phyloP scores from a whole-genome alignment of 1,140 invertebrate species.

The Aethina tumida region DNA sequence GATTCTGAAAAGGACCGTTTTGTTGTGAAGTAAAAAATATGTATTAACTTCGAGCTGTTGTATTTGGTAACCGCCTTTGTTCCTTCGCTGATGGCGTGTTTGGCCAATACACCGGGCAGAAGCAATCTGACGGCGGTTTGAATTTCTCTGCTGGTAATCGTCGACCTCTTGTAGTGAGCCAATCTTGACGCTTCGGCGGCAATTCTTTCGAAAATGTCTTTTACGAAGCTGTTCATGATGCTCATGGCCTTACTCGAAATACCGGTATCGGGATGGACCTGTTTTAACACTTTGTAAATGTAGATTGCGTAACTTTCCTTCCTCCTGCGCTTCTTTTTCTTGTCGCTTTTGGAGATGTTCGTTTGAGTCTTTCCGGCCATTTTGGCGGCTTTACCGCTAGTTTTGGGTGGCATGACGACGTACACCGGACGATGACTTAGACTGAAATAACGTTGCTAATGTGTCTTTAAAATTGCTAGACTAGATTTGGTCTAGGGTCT shows the following conservation, averaged over 20 bases:
- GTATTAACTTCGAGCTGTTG: constrained; percentile 40
- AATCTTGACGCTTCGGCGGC: constrained; percentile 58
- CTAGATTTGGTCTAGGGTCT: too few relatives aligned
- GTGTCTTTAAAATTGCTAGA: too few relatives aligned
- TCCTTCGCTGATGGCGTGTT: constrained; percentile 47
- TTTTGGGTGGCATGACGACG: constrained; percentile 39
- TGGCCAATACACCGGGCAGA: constrained; percentile 48
- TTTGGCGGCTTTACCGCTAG: constrained; percentile 40
- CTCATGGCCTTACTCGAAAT: constrained; percentile 53
- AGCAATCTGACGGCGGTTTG: constrained; percentile 45
- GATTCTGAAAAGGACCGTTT: constrained; percentile 21
- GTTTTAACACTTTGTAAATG: constrained; percentile 60
- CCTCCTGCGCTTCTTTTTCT: constrained; percentile 43
- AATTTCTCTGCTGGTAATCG: constrained; percentile 45
- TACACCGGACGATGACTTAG: too few relatives aligned
- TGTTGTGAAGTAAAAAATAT: not conserved
- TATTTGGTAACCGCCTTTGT: constrained; percentile 52
- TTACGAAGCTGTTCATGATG: constrained; percentile 43
- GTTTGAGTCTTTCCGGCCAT: constrained; percentile 47
- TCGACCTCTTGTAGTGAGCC: constrained; percentile 57
- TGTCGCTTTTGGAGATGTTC: constrained; percentile 44
- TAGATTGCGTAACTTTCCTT: constrained; percentile 62
- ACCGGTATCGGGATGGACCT: constrained; percentile 58
- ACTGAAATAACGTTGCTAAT: too few relatives aligned
- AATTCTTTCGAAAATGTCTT: constrained; percentile 60